These are phyloP conservation scores for Octonoba sinensis DNA, from an alignment of 2,888 invertebrate species.

Conservation along the genomic window DNA sequence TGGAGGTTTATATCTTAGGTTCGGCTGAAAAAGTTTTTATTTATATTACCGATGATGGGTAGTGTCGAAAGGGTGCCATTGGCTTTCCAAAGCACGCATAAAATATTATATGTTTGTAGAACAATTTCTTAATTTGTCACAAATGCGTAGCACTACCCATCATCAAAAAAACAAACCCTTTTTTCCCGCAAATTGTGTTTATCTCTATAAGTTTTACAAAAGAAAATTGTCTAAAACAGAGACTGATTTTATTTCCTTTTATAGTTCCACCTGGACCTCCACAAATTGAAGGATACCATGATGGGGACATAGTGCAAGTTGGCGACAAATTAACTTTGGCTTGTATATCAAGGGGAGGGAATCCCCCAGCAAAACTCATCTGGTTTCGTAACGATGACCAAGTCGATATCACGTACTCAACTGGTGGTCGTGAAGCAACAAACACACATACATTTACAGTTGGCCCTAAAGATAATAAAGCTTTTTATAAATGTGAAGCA, in stretches of 20 bases:
- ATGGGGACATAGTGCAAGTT: conserved; percentile 88
- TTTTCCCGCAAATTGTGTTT: too few species aligned
- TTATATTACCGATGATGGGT: too few species aligned
- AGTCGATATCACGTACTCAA: conserved; percentile 87
- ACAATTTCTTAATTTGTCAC: too few species aligned
- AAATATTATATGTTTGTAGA: too few species aligned
- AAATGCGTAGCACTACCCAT: too few species aligned
- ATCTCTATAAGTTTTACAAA: too few species aligned
- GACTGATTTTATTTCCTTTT: not conserved
- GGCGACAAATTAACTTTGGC: conserved; percentile 91
- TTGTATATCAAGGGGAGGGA: conserved; percentile 94
- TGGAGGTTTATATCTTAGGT: too few species aligned
- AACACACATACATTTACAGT: conserved; percentile 91
- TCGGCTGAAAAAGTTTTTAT: too few species aligned
- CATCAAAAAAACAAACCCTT: too few species aligned
- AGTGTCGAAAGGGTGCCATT: too few species aligned
- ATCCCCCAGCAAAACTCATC: conserved; percentile 93
- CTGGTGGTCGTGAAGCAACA: conserved; percentile 88
- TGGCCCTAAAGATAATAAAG: conserved; percentile 91
- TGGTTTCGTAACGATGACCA: conserved; percentile 95
- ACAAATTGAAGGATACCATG: conserved; percentile 91
- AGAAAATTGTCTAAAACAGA: too few species aligned
- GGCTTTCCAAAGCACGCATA: too few species aligned
- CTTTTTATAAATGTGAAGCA: conserved; percentile 92
- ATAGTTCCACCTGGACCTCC: conserved; percentile 85